Evolutionary conservation across 2,113 vertebrate genomes (phyloP).

Genomic region (Megaleporinus macrocephalus): DNA sequence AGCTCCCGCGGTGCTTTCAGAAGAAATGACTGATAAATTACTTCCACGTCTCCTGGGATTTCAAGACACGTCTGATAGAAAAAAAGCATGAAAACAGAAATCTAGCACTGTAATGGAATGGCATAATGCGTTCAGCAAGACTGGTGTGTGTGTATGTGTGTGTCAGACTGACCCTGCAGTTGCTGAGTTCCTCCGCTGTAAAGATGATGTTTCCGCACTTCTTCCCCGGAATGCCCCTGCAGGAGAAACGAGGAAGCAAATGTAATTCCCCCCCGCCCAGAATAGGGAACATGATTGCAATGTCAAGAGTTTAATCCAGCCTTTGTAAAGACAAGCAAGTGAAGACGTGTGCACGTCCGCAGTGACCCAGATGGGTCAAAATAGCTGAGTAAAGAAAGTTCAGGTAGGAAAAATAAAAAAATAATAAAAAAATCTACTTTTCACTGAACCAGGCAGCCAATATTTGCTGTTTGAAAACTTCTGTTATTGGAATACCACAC

Average conservation of each 20-base stretch:
- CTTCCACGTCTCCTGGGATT: neutral
- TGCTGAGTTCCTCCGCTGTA: constrained; percentile 79
- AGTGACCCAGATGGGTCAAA: neutral
- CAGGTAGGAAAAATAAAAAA: no score
- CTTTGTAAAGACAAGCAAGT: constrained; percentile 28
- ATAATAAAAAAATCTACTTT: constrained; percentile 15
- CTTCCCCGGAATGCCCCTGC: constrained; percentile 79
- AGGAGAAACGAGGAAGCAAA: constrained; percentile 49
- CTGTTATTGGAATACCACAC: constrained; percentile 16
- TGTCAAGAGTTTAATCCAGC: constrained; percentile 26
- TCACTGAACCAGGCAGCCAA: neutral
- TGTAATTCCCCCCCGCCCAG: constrained; percentile 27
- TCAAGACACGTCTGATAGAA: neutral
- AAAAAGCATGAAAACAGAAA: neutral
- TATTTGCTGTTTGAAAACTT: constrained; percentile 27
- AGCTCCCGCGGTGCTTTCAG: neutral
- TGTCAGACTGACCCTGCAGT: constrained; percentile 76
- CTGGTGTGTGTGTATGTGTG: neutral
- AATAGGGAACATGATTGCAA: constrained; percentile 17
- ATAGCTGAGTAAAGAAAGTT: neutral
- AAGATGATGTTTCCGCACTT: constrained; percentile 80
- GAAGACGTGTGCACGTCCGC: neutral
- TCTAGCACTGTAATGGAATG: neutral
- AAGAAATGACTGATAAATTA: constrained; percentile 7
- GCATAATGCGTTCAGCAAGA: neutral